A percentile compares a stretch with the other conserved stretches of the same genome.
Conservation (phyloP, 2,113 vertebrate genomes). For the Mirza zaza region DNA sequence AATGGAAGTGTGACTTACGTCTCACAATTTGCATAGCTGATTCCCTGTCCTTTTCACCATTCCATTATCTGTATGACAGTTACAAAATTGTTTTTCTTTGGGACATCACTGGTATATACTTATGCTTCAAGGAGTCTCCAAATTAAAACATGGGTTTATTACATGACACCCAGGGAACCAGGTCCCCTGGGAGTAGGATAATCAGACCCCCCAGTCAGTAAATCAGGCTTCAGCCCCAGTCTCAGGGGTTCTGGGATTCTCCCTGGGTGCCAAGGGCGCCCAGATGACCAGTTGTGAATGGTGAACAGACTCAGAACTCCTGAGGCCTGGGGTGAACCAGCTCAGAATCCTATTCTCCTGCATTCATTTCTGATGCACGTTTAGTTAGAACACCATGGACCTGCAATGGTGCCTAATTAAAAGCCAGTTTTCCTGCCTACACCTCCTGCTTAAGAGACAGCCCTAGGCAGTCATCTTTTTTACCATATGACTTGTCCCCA, state of each 20-base stretch:
- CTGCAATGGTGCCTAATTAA: neutral
- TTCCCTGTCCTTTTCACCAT: conserved; percentile 65
- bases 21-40: conserved; percentile 75
- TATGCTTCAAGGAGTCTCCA: conserved; percentile 49
- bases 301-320: neutral
- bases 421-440: neutral
- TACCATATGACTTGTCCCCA: neutral
- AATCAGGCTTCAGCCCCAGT: neutral
- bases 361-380: neutral
- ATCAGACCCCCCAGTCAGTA: neutral
- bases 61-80: conserved; percentile 67
- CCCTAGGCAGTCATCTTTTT: neutral
- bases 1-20: conserved; percentile 76
- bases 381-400: neutral
- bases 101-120: conserved; percentile 50
- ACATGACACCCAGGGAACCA: neutral
- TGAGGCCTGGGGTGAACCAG: neutral
- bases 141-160: conserved; percentile 48
- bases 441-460: neutral
- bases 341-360: neutral
- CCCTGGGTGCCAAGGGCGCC: neutral
- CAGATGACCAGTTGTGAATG: neutral
- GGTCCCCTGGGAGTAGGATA: neutral
- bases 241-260: neutral
- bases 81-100: conserved; percentile 76